Evolutionary conservation across 2,888 invertebrate species (phyloP).

Genomic region (Shargacucullia verbasci): DNA sequence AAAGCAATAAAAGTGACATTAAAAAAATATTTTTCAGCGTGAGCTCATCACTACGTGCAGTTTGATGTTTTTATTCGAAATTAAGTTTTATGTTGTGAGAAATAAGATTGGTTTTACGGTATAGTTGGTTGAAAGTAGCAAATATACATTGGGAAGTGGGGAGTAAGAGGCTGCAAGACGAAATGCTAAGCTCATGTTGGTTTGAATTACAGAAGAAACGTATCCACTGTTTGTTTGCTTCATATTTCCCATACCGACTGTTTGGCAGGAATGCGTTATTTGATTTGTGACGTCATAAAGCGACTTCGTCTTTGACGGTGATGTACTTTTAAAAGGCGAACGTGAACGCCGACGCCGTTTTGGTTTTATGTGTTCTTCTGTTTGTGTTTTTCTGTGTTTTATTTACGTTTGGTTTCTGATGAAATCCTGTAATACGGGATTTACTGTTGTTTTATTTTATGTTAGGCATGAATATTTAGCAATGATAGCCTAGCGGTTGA

Average conservation of each 20-base stretch:
- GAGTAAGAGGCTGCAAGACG: constrained; percentile 56
- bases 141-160: constrained; percentile 60
- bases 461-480: too few relatives aligned
- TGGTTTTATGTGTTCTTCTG: constrained; percentile 33
- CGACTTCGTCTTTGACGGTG: constrained; percentile 31
- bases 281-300: constrained; percentile 59
- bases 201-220: constrained; percentile 57
- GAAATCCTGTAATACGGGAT: constrained; percentile 14
- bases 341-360: constrained; percentile 29
- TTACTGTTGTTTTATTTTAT: constrained; percentile 13
- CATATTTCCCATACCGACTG: constrained; percentile 57
- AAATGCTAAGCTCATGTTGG: constrained; percentile 60
- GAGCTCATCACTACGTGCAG: constrained; percentile 32
- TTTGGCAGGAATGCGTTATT: constrained; percentile 58
- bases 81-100: background rate
- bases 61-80: constrained; percentile 19
- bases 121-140: constrained; percentile 31
- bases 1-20: constrained; percentile 3
- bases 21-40: background rate
- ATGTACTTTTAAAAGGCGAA: constrained; percentile 44
- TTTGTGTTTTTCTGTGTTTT: constrained; percentile 19
- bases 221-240: constrained; percentile 51
- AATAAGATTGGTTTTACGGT: constrained; percentile 42
- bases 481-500: too few relatives aligned
- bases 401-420: constrained; percentile 18